A percentile compares a stretch with the other conserved stretches of the same genome.
Conservation (phyloP, 2,797 vertebrate genomes). For the Tauraco hartlaubi region DNA sequence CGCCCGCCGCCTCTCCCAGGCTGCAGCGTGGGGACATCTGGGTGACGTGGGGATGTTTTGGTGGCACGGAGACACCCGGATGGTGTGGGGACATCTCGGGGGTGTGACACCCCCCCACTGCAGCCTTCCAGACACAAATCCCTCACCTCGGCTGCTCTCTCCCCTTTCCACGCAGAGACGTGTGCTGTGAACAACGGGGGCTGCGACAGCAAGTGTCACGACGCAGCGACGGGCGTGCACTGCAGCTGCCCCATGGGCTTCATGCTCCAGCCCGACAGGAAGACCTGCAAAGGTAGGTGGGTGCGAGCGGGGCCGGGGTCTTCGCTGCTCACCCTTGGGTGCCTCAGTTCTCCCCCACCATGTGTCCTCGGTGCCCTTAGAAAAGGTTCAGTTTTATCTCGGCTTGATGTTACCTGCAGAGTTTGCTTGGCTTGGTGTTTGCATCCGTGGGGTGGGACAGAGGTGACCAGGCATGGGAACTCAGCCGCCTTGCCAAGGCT, state of each 20-base stretch:
- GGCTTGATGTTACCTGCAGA: rapidly evolving
- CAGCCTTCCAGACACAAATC: rapidly evolving
- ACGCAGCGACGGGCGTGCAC: constrained; percentile 92
- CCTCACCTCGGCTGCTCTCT: neutral
- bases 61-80: no score
- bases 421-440: neutral
- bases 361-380: neutral
- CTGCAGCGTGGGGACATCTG: neutral
- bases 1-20: neutral
- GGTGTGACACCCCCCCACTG: rapidly evolving
- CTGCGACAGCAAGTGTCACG: constrained; percentile 98
- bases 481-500: rapidly evolving
- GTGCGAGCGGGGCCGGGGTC: neutral
- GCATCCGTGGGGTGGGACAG: neutral
- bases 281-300: constrained; percentile 94
- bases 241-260: constrained; percentile 99
- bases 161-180: constrained; percentile 85
- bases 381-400: neutral
- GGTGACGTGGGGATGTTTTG: neutral
- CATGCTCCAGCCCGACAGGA: constrained; percentile 94
- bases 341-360: neutral
- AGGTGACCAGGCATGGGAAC: rapidly evolving
- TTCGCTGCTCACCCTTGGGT: neutral
- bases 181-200: constrained; percentile 98
- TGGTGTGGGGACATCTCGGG: neutral